These are phyloP conservation scores for Ctenopoma kingsleyae DNA, from an alignment of 2,797 vertebrate species.

Conservation along the genomic window DNA sequence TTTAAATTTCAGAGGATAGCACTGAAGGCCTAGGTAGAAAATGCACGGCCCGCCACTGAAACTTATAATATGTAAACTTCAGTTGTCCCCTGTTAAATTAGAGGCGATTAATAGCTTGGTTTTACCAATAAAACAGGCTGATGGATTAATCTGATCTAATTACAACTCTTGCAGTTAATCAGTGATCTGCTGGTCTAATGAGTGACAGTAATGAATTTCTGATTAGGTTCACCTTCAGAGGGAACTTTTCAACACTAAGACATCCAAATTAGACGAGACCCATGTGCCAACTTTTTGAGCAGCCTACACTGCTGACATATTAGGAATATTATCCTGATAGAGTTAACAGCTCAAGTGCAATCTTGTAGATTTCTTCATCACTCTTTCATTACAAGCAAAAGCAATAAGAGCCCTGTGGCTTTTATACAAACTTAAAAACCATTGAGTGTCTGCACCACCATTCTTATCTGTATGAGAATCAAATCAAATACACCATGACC, in stretches of 20 bases:
- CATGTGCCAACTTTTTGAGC: neutral
- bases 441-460: neutral
- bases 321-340: neutral
- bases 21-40: too few relatives aligned
- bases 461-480: neutral
- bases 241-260: slow-evolving; percentile 3
- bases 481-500: slow-evolving; percentile 26
- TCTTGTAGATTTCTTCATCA: neutral
- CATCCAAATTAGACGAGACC: neutral
- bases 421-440: neutral
- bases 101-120: slow-evolving; percentile 20
- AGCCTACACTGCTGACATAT: neutral
- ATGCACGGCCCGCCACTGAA: too few relatives aligned
- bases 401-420: neutral
- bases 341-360: neutral
- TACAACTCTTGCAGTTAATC: slow-evolving; percentile 20
- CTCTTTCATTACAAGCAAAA: neutral
- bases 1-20: too few relatives aligned
- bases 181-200: slow-evolving; percentile 15
- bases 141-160: slow-evolving; percentile 45
- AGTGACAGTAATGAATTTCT: slow-evolving; percentile 17
- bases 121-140: slow-evolving; percentile 35
- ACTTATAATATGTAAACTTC: slow-evolving; percentile 2
- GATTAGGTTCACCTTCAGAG: slow-evolving; percentile 14
- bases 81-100: slow-evolving; percentile 15